Base-by-base conservation (phyloP, 2,113 vertebrate species). In the Dunckerocampus dactyliophorus region DNA sequence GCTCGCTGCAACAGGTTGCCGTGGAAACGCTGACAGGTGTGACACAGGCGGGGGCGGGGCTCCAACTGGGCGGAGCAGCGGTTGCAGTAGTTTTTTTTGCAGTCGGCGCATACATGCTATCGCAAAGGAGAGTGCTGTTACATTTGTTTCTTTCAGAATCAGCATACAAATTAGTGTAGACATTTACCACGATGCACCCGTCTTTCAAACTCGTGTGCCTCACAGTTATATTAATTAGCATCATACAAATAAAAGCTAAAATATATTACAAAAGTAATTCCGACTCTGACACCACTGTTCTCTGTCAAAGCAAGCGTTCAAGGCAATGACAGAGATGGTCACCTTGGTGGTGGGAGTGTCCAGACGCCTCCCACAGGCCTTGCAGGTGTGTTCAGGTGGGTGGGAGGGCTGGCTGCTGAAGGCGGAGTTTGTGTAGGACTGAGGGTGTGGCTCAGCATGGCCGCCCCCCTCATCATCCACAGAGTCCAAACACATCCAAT, bases 81-180 rank as follows among this genome's bases (percentile, higher is more conserved):
- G 0, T 77, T 71, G 63, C 96, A 99, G 47, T 91, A 99, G 39
- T 72, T 88, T 71, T 98, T 95, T 84, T 92, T 93, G 68, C 96
- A 99, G 86, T 99, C 96, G 79, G 93, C 74, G 59, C 96, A 99
- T 55, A 92, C 79, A 56, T 92, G 91, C 96, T 99, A 90, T 13
- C 49, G 49, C 12, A 43, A 13, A 51, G 49, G 21, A 51, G 10
- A 51, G n/a, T 5, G n/a, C 19, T 6, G 19, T 20, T 20, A 13
- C 47, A 12, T 12, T 20, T 1, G 11, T 13, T 16, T 7, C 37
- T 0, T 12, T 39, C 37, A 39, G 24, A 28, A 5, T 5, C 3
- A 28, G 24, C 24, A 28, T 28, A 3, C 31, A 34, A 34, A 34
- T 34, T 28, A 28, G 24, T 5, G 24, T 5, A 28, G 24, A 5